Conservation (phyloP, 2,888 invertebrate species). For the Pterostichus niger region DNA sequence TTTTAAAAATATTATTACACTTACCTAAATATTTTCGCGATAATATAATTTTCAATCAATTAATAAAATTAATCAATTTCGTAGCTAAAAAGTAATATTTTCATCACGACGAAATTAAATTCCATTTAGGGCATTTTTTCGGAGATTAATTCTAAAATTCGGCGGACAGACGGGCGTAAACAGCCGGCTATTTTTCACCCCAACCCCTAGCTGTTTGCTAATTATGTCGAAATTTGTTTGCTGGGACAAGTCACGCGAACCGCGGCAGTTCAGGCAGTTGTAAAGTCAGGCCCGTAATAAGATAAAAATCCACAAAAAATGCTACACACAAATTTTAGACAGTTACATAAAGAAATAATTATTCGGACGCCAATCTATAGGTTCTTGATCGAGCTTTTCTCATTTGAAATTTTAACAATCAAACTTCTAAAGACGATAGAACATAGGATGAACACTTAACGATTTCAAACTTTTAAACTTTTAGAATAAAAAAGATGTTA, state of each 20-base stretch:
- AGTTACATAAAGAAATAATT: too few relatives aligned
- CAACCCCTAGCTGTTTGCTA: slow-evolving; percentile 46
- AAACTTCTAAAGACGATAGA: too few relatives aligned
- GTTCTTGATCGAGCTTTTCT: too few relatives aligned
- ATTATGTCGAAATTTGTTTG: slow-evolving; percentile 63
- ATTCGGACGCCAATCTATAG: too few relatives aligned
- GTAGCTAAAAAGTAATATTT: slow-evolving; percentile 34
- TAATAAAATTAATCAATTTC: slow-evolving; percentile 37
- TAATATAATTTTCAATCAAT: slow-evolving; percentile 11
- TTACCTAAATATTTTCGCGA: too few relatives aligned
- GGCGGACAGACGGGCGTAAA: slow-evolving; percentile 23
- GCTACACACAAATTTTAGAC: too few relatives aligned
- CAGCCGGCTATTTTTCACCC: slow-evolving; percentile 52
- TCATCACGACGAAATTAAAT: slow-evolving; percentile 6
- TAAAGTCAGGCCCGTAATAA: not conserved
- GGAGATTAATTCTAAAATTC: slow-evolving; percentile 52
- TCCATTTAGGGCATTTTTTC: slow-evolving; percentile 44
- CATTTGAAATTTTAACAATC: too few relatives aligned
- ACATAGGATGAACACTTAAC: too few relatives aligned
- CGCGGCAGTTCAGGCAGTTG: slow-evolving; percentile 1
- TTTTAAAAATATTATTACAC: too few relatives aligned
- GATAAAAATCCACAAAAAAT: not conserved
- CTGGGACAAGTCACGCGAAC: slow-evolving; percentile 56
- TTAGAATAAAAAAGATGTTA: too few relatives aligned
- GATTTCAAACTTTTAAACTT: too few relatives aligned